Base-by-base conservation (phyloP, 2,113 vertebrate species). In the Clarias gariepinus region DNA sequence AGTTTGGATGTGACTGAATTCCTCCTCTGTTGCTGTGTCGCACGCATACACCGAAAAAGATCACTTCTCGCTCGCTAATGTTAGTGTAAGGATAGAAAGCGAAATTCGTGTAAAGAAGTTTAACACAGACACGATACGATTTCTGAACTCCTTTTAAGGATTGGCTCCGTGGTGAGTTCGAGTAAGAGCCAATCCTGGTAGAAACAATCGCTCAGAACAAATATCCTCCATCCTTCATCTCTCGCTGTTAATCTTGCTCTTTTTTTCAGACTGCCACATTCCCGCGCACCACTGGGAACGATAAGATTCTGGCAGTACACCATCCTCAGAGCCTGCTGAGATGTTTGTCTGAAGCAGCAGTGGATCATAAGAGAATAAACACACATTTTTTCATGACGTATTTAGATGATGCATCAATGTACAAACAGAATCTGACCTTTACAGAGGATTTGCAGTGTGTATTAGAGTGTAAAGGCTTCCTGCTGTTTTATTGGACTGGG, bases 161-260 rank as follows among this genome's bases (percentile, higher is more conserved):
- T 55, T 10, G 41, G 4, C 47, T 52, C 73, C 53, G 7, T 53
- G 73, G 13, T 25, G 4, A 2, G 21, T n/a, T 52, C 7, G 41
- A 5, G 73, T 76, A 13, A 52, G 74, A 28, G 23, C 9, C 13
- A 28, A 55, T 55, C 52, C 74, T 3, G 25, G 18, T 55, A 8
- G 1, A 5, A 53, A 77, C 73, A 30, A 28, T 18, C 55, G n/a
- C 9, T 78, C 25, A 15, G 9, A 55, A 55, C 74, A 52, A 19
- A 57, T 55, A 30, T 30, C 36, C 11, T 58, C 52, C 28, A 57
- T 78, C 55, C 25, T 53, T 85, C 36, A 3, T 30, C 4, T 36
- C 63, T 52, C 68, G 12, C 18, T 91, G 90, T 91, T 91, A 84
- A 89, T 87, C 73, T 87, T 86, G 85, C 83, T 73, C 6, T 25